Evolutionary conservation across 2,888 invertebrate genomes (phyloP), one percentile per base, ranked within the genome.

Genomic region (Villa cingulata): DNA sequence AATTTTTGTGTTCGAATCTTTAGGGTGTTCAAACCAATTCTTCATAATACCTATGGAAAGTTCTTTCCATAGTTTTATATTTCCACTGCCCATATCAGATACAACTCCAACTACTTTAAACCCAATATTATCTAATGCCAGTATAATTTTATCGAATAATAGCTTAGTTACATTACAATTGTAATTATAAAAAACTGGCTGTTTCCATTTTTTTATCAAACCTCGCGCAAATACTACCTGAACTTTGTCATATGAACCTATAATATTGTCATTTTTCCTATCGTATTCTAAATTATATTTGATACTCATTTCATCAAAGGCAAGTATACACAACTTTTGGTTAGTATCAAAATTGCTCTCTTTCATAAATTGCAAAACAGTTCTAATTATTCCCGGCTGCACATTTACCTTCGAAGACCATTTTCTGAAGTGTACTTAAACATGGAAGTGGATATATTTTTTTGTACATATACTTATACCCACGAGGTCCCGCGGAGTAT

Each of bases 21-120:
- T 12, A 20, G 54, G 54, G 36, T 54, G 50, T 2, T 12, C 5
- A 19, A 57, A 52, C 52, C 50, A 57, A 2, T 53, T 48, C 23
- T 50, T 41, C 16, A 16, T 16, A 9, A 16, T 36, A 6, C 16
- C n/a, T 16, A 36, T 36, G 9, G n/a, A 16, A 16, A 36, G 16
- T 36, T 36, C 16, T n/a, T 36, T 36, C 36, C 36, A 36, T 36
- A 36, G 9, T 16, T 16, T 16, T 16, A 16, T n/a, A 16, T 16
- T 36, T 4, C 16, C n/a, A 36, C 16, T 9, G 16, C 36, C 36
- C 36, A 36, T 36, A 36, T 36, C 36, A 3, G 29, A 12, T 12
- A 29, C 29, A 29, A 29, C 10, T 29, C 10, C 29, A 5, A 29
- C 29, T 6, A 29, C 29, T 10, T 3, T 29, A 29, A 10, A 29